Percentiles rank a stretch among this genome's conserved stretches.
phyloP scores from a whole-genome alignment of 37 sponge, comb jelly and placozoan species.

The Beroe forskalii region DNA sequence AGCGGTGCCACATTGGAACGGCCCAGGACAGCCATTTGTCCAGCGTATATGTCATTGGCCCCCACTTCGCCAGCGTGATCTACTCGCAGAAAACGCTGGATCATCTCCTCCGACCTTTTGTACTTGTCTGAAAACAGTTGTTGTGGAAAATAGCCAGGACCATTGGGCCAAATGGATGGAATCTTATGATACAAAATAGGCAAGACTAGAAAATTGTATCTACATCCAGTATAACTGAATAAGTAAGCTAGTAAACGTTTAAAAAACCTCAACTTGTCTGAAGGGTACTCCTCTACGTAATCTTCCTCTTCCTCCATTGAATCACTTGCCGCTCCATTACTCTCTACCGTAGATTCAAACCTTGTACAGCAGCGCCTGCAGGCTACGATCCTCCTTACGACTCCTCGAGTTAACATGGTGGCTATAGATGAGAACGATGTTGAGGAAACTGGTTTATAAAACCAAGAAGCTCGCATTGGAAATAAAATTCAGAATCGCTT shows the following conservation, averaged over 20 bases:
- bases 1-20: constrained; percentile 64
- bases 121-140: constrained; percentile 59
- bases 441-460: too few relatives aligned
- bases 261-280: too few relatives aligned
- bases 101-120: constrained; percentile 20
- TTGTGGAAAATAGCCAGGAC: neutral
- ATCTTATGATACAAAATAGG: too few relatives aligned
- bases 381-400: neutral
- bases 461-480: too few relatives aligned
- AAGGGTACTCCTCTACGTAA: neutral
- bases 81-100: constrained; percentile 80
- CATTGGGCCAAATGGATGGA: neutral
- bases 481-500: too few relatives aligned
- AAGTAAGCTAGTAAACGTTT: too few relatives aligned
- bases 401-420: neutral
- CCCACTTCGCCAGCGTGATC: constrained; percentile 94
- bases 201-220: too few relatives aligned
- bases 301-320: neutral
- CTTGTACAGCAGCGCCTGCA: constrained; percentile 4
- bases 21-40: constrained; percentile 80
- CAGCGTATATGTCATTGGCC: constrained; percentile 84
- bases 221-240: too few relatives aligned
- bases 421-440: neutral
- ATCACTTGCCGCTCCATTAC: neutral
- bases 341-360: neutral